Evolutionary conservation across 30 jellyfish, hydroid and myxozoan genomes (phyloP), one percentile per base, ranked within the genome.

Genomic region (Pseudorhiza aurosa): DNA sequence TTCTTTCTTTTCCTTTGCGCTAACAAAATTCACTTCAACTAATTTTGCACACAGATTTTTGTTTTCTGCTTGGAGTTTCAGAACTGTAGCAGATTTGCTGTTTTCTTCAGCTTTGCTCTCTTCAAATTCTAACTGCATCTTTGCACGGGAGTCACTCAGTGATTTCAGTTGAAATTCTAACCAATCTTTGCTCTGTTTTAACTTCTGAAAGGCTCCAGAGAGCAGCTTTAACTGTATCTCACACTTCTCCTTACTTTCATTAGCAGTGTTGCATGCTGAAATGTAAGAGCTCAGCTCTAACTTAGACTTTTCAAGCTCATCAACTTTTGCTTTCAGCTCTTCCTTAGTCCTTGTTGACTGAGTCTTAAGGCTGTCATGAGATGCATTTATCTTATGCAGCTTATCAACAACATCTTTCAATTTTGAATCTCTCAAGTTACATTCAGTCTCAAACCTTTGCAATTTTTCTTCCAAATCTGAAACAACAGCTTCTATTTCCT

Each of bases 151-250:
- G n/a, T 77, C 89, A 24, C 89, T 62, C 27, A 77, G 64, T 1
- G 82, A 25, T 36, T 77, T 77, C 36, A 77, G 63, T 40, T 81
- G 92, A 56, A 81, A 68, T 56, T 81, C 92, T 42, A 81, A 65
- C 92, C 92, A 81, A 37, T 53, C 72, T 33, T 81, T 81, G 42
- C 78, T 67, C n/a, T 50, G 74, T 43, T 81, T 65, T 55, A 81
- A n/a, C 30, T 81, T 65, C 55, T 81, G 65, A 55, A 81, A 81
- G 2, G 92, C 84, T 15, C 67, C 92, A 19, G 89, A 77, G 44
- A 77, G 24, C 49, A 77, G 36, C 45, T 62, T 77, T 62, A 62
- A 40, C 12, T 77, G 81, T 42, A 19, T 25, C 26, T 77, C 89
- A 37, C 67, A 77, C 39, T 77, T 77, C 17, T 60, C 76, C 24